Base-by-base conservation (phyloP, 2,888 invertebrate species). In the Dyspetes luteomarginatus region DNA sequence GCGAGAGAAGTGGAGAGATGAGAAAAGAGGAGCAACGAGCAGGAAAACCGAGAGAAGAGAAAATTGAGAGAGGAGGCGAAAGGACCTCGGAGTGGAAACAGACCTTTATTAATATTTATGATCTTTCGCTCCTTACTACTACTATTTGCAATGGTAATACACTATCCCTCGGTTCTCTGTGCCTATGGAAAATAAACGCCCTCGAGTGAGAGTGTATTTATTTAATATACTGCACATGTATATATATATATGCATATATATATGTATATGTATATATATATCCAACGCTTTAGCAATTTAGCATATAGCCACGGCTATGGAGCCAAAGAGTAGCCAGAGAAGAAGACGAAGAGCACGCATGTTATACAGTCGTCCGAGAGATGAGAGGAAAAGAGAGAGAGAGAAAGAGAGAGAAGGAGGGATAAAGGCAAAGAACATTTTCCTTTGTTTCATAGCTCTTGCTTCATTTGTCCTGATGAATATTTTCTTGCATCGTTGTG, bases 31-130 rank as follows among this genome's bases (percentile, higher is more conserved):
- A 55, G 43, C 15, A 48, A 48, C 5, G 36, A 17, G 22, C 24
- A 26, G 12, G 24, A 28, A 45, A 69, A 26, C 24, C 68, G 50
- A 62, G 56, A 43, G 43, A 24, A 15, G 68, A 64, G 60, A 55
- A 17, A 4, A 30, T 15, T n/a, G 22, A 60, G 60, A 50, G 36
- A 12, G 5, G 19, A 15, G 48, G 5, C 7, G 48, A 15, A 83
- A 85, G 85, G 86, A 86, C 84, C 86, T 88, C 85, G 82, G 86
- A 85, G 81, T 85, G 85, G 87, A 85, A 87, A 86, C 86, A 85
- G 86, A 86, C 84, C 85, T 86, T 87, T 88, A 88, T 88, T 89
- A 89, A 89, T 89, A 89, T 89, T 89, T 89, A 89, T 90, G 86
- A 83, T 78, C 85, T 78, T 80, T 79, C 82, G 81, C 85, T 88